Evolutionary conservation across 2,113 vertebrate species (phyloP), one percentile per base, ranked within the genome.

Genomic region (Polypterus senegalus): DNA sequence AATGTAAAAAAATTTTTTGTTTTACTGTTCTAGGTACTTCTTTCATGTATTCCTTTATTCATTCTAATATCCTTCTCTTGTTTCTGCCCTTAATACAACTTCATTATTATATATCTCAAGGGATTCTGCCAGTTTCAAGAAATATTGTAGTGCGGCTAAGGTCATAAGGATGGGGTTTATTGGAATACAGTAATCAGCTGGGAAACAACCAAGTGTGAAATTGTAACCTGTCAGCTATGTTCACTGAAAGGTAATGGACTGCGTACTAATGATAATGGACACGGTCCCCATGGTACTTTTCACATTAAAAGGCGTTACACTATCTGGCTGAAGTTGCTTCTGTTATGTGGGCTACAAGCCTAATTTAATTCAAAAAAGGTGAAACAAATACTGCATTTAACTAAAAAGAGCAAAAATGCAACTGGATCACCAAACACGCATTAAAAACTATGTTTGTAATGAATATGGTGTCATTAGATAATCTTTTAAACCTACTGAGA

Each of bases 181-280:
- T 9, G 46, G 56, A 62, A 60, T 58, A 27, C 27, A 27, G 27
- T 27, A 63, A 65, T 73, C 52, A 53, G 61, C 73, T 58, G 27
- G 61, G 9, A 66, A 5, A 75, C 73, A 66, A 60, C 67, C 55
- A 63, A 76, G 76, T 77, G 75, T 81, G 77, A 77, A 81, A 76
- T 70, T 74, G 74, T 71, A 67, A 65, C 64, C 64, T 43, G 61
- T 49, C 67, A 59, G 55, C 54, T 65, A 44, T 53, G 51, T 58
- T 61, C 66, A 59, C 49, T 63, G 61, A 62, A 65, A 65, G 56
- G 54, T 65, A 73, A 76, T 66, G 62, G 69, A 76, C 58, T 60
- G 73, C 61, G 62, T 57, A 64, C 70, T 73, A 67, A 80, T 76
- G 71, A 68, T 61, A 67, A 68, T 46, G 69, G 68, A 59, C 69